Evolutionary conservation across 1,140 invertebrate genomes (phyloP), one percentile per base, ranked within the genome.

Genomic region (Oryctes rhinoceros): DNA sequence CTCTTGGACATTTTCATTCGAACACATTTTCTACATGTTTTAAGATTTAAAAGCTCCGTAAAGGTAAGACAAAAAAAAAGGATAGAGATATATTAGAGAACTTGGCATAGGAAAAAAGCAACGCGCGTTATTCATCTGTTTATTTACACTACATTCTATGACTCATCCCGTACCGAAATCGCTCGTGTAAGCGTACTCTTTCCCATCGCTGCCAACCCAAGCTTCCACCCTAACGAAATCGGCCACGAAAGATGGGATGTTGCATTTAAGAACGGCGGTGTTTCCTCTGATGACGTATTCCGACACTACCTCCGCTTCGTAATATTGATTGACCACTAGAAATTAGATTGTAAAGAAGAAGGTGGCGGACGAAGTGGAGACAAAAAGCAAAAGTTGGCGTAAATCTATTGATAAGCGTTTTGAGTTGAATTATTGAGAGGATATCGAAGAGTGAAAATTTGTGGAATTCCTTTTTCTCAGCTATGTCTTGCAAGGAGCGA

Each of bases 211-310:
- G 84, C 94, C 93, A 80, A 95, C 92, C 97, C 97, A 98, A 79
- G 94, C 92, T 84, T 96, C 94, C 7, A 98, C 96, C 84, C 93
- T 92, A 44, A 98, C 94, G 87, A 97, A 98, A 89, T 97, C 96
- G 65, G 94, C 93, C 59, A 97, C 95, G 88, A 97, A 98, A 79
- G 94, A 94, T 18, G 97, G 97, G 83, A 98, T 97, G 83, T 94
- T 95, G 88, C 97, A 98, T 88, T 97, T 97, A 59, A 98, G 88
- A 75, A 98, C 94, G 24, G 96, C 97, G 67, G 96, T 95, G 88
- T 97, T 97, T 76, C 96, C 96, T 79, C 94, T 91, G 85, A 97
- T 97, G 37, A 97, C 95, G 88, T 97, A 97, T 85, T 96, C 96
- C 59, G 96, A 96, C n/a, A 96, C 94, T 76, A 97, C 94, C 88